Evolutionary conservation across 1,140 invertebrate species (phyloP).

Genomic region (Apis florea): DNA sequence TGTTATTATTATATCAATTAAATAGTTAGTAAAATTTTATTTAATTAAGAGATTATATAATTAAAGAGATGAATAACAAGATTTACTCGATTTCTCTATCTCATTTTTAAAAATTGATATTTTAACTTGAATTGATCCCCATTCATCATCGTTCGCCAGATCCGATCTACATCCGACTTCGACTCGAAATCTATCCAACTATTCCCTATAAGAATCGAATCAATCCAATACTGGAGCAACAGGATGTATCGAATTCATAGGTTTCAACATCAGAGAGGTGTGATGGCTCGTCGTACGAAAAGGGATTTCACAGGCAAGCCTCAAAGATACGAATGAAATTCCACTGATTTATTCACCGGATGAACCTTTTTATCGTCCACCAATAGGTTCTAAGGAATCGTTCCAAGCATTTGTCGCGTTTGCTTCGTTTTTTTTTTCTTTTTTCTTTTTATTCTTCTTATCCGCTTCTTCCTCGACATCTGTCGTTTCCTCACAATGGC

Average conservation of each 20-base stretch:
- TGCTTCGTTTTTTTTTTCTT: neutral
- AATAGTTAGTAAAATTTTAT: too few relatives aligned
- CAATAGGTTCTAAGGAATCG: constrained; percentile 52
- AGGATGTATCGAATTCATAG: neutral
- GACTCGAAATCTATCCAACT: neutral
- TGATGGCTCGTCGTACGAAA: neutral
- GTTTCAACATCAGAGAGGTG: neutral
- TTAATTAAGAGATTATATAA: too few relatives aligned
- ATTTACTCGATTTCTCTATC: too few relatives aligned
- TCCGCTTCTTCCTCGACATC: neutral
- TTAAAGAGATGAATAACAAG: too few relatives aligned
- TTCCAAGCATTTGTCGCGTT: constrained; percentile 55
- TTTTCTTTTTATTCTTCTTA: constrained; percentile 17
- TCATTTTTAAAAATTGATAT: too few relatives aligned
- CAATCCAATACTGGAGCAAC: too few relatives aligned
- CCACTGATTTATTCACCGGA: constrained; percentile 50
- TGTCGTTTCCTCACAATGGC: neutral
- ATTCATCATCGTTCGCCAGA: too few relatives aligned
- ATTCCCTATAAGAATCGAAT: neutral
- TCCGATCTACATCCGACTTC: neutral
- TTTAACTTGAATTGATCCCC: too few relatives aligned
- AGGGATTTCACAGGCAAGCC: neutral
- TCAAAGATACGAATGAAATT: constrained; percentile 7
- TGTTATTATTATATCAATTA: too few relatives aligned
- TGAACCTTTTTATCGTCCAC: constrained; percentile 52